Evolutionary conservation across 2,888 invertebrate species (phyloP).

Genomic region (Trachelus tabidus): DNA sequence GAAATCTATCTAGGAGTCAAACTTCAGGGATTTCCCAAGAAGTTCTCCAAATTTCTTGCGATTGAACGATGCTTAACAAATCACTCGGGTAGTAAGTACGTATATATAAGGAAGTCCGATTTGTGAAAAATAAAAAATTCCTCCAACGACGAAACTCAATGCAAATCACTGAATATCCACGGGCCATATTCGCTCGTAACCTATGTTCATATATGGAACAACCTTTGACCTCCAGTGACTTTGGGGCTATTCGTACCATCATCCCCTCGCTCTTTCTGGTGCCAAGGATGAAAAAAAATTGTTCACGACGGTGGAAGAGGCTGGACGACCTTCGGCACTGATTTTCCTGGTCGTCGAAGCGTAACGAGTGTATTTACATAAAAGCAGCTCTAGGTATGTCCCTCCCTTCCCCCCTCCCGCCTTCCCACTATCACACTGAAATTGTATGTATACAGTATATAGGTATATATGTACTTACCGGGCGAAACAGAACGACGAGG

Average conservation of each 20-base stretch:
- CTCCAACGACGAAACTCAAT: neutral
- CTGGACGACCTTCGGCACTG: constrained; percentile 1
- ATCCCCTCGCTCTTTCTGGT: neutral
- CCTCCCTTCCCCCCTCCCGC: neutral
- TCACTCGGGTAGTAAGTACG: neutral
- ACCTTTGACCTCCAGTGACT: neutral
- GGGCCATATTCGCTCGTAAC: neutral
- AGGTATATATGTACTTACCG: neutral
- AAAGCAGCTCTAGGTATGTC: constrained; percentile 27
- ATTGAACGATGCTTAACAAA: neutral
- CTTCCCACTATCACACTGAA: neutral
- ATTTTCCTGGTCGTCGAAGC: constrained; percentile 36
- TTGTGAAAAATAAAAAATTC: neutral
- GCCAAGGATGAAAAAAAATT: neutral
- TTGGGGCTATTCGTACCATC: neutral
- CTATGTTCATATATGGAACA: neutral
- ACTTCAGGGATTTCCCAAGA: neutral
- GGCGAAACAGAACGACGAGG: neutral
- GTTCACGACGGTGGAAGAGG: neutral
- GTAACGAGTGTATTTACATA: constrained; percentile 53
- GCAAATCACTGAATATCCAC: neutral
- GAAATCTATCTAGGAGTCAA: neutral
- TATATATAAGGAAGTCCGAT: neutral
- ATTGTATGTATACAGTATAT: neutral
- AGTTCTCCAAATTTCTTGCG: neutral